These are phyloP conservation scores for Eurystomus glaucurus DNA, from an alignment of 2,797 vertebrate genomes.

Conservation along the genomic window DNA sequence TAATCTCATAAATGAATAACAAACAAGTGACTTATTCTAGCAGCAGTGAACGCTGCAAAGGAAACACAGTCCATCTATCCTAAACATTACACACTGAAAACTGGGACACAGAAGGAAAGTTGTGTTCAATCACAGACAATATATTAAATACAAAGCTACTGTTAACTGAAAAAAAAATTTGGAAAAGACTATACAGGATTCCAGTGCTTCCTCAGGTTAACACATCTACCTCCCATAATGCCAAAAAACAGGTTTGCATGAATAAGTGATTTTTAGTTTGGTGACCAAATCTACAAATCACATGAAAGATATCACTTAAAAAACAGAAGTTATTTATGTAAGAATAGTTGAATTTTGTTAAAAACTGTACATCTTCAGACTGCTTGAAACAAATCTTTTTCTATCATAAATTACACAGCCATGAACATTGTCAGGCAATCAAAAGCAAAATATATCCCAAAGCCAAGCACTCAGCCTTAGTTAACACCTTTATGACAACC, in stretches of 20 bases:
- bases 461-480: neutral
- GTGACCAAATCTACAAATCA: neutral
- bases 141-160: neutral
- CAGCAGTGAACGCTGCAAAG: neutral
- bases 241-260: fast-evolving
- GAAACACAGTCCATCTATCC: neutral
- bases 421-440: neutral
- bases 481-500: neutral
- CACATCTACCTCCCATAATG: neutral
- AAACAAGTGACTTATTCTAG: neutral
- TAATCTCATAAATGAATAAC: neutral
- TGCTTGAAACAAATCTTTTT: neutral
- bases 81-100: neutral
- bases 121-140: neutral
- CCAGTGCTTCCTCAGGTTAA: neutral
- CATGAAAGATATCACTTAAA: fast-evolving
- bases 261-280: neutral
- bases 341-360: neutral
- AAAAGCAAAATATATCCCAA: neutral
- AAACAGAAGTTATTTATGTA: neutral
- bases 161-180: neutral
- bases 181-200: neutral
- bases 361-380: neutral
- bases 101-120: neutral
- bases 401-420: fast-evolving